Evolutionary conservation across 1,140 invertebrate genomes (phyloP).

Genomic region (Apolygus lucorum): DNA sequence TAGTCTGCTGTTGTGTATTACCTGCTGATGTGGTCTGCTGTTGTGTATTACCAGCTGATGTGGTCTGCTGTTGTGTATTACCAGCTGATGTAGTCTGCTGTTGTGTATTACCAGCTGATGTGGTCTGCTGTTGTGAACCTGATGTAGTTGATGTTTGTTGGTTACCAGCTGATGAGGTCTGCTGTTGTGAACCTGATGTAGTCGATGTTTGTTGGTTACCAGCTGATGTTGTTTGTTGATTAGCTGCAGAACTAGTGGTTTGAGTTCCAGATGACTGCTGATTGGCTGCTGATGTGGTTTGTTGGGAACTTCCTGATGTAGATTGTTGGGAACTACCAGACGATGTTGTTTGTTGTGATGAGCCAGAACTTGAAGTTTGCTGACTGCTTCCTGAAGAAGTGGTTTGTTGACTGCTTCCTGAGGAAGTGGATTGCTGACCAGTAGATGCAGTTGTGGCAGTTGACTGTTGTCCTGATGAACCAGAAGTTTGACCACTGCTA

Average conservation of each 20-base stretch:
- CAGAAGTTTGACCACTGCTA: background rate
- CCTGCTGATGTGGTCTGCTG: constrained; percentile 18
- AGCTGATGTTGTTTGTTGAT: constrained; percentile 22
- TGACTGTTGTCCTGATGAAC: constrained; percentile 21
- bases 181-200: constrained; percentile 21
- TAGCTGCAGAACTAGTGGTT: constrained; percentile 23
- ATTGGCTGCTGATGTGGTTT: constrained; percentile 25
- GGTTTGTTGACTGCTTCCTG: constrained; percentile 20
- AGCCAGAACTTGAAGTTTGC: constrained; percentile 24
- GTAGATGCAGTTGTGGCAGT: constrained; percentile 27
- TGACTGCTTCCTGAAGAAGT: constrained; percentile 17
- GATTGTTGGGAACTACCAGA: constrained; percentile 26
- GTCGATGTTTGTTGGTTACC: constrained; percentile 21
- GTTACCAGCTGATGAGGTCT: constrained; percentile 23
- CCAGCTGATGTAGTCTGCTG: constrained; percentile 26
- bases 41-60: constrained; percentile 17
- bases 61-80: constrained; percentile 26
- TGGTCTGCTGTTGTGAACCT: constrained; percentile 23
- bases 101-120: constrained; percentile 21
- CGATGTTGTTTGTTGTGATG: constrained; percentile 21
- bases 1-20: constrained; percentile 27
- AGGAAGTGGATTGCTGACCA: constrained; percentile 18
- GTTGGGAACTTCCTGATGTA: constrained; percentile 21
- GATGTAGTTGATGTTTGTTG: constrained; percentile 28
- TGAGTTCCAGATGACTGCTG: constrained; percentile 27